Evolutionary conservation across 2,797 vertebrate species (phyloP).

Genomic region (Zenarchopterus dispar): DNA sequence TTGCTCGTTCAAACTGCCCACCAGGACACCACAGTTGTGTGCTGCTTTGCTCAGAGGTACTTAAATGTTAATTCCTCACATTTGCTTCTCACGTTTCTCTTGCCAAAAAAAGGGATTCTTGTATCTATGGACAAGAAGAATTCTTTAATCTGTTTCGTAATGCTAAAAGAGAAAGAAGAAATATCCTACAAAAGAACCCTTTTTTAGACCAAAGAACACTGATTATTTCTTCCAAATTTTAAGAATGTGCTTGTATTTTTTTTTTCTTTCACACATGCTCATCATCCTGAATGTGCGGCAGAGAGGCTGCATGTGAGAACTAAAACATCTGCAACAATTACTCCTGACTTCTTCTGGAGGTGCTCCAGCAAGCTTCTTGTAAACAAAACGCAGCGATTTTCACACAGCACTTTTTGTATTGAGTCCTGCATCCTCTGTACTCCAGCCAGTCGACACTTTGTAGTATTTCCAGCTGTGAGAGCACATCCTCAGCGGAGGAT

Average conservation of each 20-base stretch:
- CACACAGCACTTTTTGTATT: background rate
- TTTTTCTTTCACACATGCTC: background rate
- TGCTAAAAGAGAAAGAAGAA: too few relatives aligned
- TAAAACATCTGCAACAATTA: background rate
- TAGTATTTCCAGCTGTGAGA: slow-evolving; percentile 3
- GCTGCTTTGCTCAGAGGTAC: slow-evolving; percentile 19
- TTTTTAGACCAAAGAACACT: background rate
- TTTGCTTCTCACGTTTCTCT: slow-evolving; percentile 13
- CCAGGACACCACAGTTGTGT: background rate
- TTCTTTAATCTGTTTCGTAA: too few relatives aligned
- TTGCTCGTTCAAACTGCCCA: background rate
- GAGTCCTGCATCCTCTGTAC: background rate
- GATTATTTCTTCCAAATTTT: too few relatives aligned
- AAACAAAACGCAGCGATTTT: slow-evolving; percentile 10
- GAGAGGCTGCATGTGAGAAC: background rate
- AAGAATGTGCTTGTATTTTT: too few relatives aligned
- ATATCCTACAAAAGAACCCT: background rate
- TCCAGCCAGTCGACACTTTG: background rate
- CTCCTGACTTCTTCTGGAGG: background rate
- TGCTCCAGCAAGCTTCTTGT: background rate
- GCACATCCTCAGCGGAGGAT: background rate
- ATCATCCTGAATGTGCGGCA: background rate
- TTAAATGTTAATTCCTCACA: slow-evolving; percentile 29
- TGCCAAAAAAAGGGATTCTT: background rate
- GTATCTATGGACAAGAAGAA: too few relatives aligned